These are phyloP conservation scores for Cydia fagiglandana DNA, from an alignment of 1,140 invertebrate species.

Conservation along the genomic window DNA sequence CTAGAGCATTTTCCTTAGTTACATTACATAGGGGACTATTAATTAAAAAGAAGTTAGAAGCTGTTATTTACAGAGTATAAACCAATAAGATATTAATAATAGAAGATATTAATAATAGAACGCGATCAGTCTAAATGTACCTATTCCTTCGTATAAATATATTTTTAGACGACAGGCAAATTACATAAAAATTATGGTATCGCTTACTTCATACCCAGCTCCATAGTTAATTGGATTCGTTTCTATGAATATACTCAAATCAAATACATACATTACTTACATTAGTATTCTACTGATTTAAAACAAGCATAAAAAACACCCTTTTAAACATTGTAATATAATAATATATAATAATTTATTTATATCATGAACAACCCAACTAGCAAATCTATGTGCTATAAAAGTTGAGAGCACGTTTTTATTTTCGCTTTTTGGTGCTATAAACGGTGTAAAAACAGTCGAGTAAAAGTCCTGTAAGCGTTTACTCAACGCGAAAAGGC, in stretches of 20 bases:
- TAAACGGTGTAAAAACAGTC: no score
- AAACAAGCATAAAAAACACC: no score
- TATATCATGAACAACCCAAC: no score
- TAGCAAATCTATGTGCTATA: no score
- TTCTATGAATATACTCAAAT: neutral
- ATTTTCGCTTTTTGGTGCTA: no score
- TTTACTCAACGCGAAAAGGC: no score
- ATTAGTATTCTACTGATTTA: no score
- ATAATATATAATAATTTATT: no score
- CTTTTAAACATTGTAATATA: no score
- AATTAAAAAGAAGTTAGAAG: neutral
- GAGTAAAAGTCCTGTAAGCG: no score
- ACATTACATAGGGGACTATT: slow-evolving; percentile 36
- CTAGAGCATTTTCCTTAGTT: slow-evolving; percentile 64
- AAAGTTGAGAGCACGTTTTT: no score
- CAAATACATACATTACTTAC: neutral
- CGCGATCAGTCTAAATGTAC: neutral
- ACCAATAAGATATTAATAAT: neutral
- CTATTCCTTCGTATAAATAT: neutral
- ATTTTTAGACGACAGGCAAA: neutral
- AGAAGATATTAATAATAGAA: no score
- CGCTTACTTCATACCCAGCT: neutral
- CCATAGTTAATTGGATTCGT: neutral
- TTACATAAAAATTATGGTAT: neutral
- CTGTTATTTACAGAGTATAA: neutral